Evolutionary conservation across 30 jellyfish, hydroid and myxozoan species (phyloP), one percentile per base, ranked within the genome.

Genomic region (Hydractinia echinata): DNA sequence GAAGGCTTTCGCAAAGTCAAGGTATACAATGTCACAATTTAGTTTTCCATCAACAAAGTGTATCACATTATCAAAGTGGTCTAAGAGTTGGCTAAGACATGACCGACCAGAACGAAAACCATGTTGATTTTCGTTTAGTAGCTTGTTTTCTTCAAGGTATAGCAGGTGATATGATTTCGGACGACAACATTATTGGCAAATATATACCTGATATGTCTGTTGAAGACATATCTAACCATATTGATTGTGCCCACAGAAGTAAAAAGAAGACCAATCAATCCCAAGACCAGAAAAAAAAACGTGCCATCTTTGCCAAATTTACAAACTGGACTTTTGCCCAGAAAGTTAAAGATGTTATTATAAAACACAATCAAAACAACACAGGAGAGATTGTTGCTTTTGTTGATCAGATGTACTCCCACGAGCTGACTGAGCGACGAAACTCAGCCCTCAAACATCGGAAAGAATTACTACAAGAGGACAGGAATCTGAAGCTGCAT

Each of bases 271-370:
- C n/a, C n/a, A n/a, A n/a, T 16, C 18, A 58, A 11, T 11, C 18
- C 21, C 14, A 16, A n/a, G n/a, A 16, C 15, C 15, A 58, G 18
- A 67, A 67, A 15, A 67, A 21, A 10, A 10, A 16, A 10, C 78
- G 2, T 11, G 50, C 4, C 11, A 67, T 67, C 78, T 67, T 67
- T 67, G 78, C 21, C 50, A 16, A 67, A 67, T 67, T 67, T 67
- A 67, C n/a, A 1, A 67, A 16, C n/a, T 67, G 78, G 78, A 67
- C n/a, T 11, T 67, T 48, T 13, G 78, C 78, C n/a, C 78, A 67
- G 78, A 11, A 67, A 10, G 1, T 11, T 20, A 67, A 11, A 48
- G 14, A 67, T 10, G 14, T 10, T 10, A 48, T 67, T 13, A 67
- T 4, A 13, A 48, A 67, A 13, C 21, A 67, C 78, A 30, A 30